A percentile compares a stretch with the other conserved stretches of the same genome.
phyloP scores from a whole-genome alignment of 2,113 vertebrate species.

The Cochlearius cochlearius region DNA sequence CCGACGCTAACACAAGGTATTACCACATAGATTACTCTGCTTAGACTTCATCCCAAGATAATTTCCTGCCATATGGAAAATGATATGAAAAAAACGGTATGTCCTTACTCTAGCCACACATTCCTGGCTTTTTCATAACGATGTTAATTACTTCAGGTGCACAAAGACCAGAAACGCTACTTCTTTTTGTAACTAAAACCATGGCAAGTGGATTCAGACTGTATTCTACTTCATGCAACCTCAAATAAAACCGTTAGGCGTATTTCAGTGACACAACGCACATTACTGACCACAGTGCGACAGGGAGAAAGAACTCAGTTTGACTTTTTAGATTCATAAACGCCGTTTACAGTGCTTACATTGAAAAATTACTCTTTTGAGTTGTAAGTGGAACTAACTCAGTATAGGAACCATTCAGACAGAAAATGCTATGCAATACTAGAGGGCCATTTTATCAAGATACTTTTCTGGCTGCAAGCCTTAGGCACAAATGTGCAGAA shows the following conservation, averaged over 20 bases:
- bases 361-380: background rate
- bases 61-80: background rate
- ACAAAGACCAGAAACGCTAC: background rate
- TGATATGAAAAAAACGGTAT: background rate
- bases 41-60: background rate
- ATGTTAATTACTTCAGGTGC: background rate
- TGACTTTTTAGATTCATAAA: background rate
- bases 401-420: background rate
- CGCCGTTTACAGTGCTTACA: background rate
- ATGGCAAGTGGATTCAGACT: background rate
- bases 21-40: background rate
- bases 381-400: background rate
- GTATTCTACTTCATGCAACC: background rate
- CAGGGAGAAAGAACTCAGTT: background rate
- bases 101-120: background rate
- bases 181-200: background rate
- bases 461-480: background rate
- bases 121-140: background rate
- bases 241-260: background rate
- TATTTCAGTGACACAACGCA: background rate
- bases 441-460: background rate
- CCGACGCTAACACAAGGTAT: background rate
- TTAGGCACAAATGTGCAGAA: constrained; percentile 3
- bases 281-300: background rate
- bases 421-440: background rate